These are phyloP conservation scores for Drosophila bipectinata DNA, from an alignment of 1,140 invertebrate species.

Conservation along the genomic window DNA sequence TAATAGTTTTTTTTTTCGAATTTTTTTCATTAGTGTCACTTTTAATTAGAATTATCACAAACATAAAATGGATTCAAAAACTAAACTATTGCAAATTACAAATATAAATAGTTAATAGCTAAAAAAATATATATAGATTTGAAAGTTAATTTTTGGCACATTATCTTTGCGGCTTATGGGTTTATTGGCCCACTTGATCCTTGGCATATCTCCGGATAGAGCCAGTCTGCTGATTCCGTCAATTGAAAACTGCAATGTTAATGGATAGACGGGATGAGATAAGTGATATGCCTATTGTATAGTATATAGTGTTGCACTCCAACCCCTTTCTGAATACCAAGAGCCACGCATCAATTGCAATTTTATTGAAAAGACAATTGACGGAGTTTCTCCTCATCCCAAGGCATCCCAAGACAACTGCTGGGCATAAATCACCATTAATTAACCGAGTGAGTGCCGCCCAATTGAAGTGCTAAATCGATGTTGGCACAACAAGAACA, in stretches of 20 bases:
- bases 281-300: not conserved
- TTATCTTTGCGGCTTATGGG: conserved; percentile 17
- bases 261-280: conserved; percentile 2
- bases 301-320: conserved; percentile 12
- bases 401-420: conserved; percentile 31
- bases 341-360: conserved; percentile 33
- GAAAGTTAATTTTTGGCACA: conserved; percentile 67
- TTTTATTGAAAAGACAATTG: conserved; percentile 64
- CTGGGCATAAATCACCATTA: conserved; percentile 72
- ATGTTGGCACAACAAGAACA: conserved; percentile 49
- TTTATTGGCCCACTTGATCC: conserved; percentile 11
- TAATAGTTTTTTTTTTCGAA: not conserved
- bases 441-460: conserved; percentile 56
- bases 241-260: conserved; percentile 23
- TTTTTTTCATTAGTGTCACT: conserved; percentile 14
- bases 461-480: conserved; percentile 64
- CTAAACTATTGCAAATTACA: conserved; percentile 62
- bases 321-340: conserved; percentile 11
- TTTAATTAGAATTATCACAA: conserved; percentile 78
- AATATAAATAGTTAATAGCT: conserved; percentile 65
- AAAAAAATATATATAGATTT: conserved; percentile 53
- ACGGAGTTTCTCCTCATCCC: conserved; percentile 31
- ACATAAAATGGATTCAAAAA: conserved; percentile 60
- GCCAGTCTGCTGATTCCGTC: conserved; percentile 15
- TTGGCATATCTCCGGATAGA: conserved; percentile 11